These are phyloP conservation scores for Pollenia angustigena DNA, from an alignment of 2,888 invertebrate species.

Conservation along the genomic window DNA sequence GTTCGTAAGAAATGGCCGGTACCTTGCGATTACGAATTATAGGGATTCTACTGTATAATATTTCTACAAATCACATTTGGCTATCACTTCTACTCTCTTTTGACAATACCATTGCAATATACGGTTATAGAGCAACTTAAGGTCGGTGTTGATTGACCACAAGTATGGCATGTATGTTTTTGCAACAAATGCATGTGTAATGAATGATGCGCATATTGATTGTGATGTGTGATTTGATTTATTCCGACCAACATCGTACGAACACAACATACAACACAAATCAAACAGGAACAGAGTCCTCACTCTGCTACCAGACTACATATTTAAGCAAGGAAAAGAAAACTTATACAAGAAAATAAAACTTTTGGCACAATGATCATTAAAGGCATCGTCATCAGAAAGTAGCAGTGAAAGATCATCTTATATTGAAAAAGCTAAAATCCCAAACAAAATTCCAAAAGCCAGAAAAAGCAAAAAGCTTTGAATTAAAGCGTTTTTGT, in stretches of 20 bases:
- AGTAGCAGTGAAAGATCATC: constrained; percentile 44
- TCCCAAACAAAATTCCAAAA: constrained; percentile 73
- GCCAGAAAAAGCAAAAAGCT: constrained; percentile 59
- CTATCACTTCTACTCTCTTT: too few relatives aligned
- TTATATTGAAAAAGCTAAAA: constrained; percentile 64
- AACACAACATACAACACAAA: constrained; percentile 78
- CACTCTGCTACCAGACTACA: constrained; percentile 58
- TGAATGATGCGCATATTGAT: constrained; percentile 76
- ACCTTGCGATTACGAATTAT: too few relatives aligned
- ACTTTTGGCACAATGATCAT: constrained; percentile 58
- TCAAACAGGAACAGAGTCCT: constrained; percentile 78
- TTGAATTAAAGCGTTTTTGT: constrained; percentile 67
- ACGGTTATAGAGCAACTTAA: neutral
- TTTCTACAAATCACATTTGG: too few relatives aligned
- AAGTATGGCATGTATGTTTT: constrained; percentile 56
- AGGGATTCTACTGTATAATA: too few relatives aligned
- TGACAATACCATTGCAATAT: neutral
- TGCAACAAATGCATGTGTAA: constrained; percentile 67
- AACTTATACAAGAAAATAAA: constrained; percentile 14
- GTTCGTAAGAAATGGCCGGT: too few relatives aligned
- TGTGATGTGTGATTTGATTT: constrained; percentile 80
- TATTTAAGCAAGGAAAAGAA: neutral
- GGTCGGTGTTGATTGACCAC: neutral
- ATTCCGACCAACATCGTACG: constrained; percentile 78
- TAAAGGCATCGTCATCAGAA: constrained; percentile 37